A percentile compares a stretch with the other conserved stretches of the same genome.
These are phyloP conservation scores for Pseudolaguvia tuberculata DNA, from an alignment of 2,113 vertebrate genomes.

Conservation along the genomic window DNA sequence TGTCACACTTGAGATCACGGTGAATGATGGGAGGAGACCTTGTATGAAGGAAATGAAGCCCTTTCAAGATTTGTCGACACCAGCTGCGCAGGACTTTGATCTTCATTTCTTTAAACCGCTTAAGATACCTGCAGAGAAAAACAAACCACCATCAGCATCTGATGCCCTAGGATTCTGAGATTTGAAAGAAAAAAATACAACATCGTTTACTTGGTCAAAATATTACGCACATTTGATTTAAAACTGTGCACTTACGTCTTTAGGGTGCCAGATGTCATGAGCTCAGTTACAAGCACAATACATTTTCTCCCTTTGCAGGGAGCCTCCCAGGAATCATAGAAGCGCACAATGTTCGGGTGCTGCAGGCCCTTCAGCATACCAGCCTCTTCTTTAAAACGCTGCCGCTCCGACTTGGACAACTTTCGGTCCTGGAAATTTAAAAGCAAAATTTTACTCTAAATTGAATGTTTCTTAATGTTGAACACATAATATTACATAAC, in stretches of 20 bases:
- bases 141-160: background rate
- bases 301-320: constrained; percentile 95
- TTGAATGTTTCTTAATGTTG: background rate
- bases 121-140: constrained; percentile 78
- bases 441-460: constrained; percentile 1
- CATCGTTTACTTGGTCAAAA: background rate
- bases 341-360: constrained; percentile 97
- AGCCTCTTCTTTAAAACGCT: constrained; percentile 96
- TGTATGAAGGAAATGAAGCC: constrained; percentile 94
- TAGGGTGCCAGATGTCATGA: constrained; percentile 97
- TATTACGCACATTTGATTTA: background rate
- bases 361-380: constrained; percentile 97
- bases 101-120: constrained; percentile 99
- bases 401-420: constrained; percentile 88
- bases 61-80: constrained; percentile 97
- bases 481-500: background rate
- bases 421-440: constrained; percentile 81
- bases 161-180: background rate
- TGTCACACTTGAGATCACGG: constrained; percentile 96
- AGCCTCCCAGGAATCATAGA: constrained; percentile 98
- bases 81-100: constrained; percentile 97
- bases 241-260: constrained; percentile 85
- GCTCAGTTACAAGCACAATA: constrained; percentile 95
- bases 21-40: constrained; percentile 96
- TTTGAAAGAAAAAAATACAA: background rate